phyloP scores from a whole-genome alignment of 2,113 vertebrate genomes.

The Manacus vitellinus region DNA sequence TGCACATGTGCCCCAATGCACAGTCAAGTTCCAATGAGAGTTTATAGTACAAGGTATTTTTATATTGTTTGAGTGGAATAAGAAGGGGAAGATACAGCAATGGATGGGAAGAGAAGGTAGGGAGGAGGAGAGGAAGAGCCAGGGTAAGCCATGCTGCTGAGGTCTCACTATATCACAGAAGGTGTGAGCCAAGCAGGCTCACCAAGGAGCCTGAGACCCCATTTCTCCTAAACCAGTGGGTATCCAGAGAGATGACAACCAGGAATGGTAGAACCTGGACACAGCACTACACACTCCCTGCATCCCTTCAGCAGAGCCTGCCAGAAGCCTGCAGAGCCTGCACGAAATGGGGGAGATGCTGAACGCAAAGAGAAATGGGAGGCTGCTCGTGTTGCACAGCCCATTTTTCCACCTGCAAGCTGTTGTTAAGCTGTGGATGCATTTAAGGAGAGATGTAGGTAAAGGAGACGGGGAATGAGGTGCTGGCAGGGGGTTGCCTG shows the following conservation, averaged over 20 bases:
- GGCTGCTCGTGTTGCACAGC: rapidly evolving
- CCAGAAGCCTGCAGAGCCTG: rapidly evolving
- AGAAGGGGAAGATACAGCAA: background rate
- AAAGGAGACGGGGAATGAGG: background rate
- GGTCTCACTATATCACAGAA: background rate
- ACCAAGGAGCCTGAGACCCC: rapidly evolving
- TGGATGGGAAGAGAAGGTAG: background rate
- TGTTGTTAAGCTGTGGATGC: background rate
- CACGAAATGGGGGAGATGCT: background rate
- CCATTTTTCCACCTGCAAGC: background rate
- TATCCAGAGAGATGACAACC: background rate
- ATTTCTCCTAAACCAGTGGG: background rate
- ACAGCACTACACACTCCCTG: rapidly evolving
- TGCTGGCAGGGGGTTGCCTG: background rate
- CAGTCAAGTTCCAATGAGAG: background rate
- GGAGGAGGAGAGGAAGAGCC: background rate
- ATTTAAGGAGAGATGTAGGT: background rate
- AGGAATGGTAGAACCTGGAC: background rate
- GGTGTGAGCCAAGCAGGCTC: background rate
- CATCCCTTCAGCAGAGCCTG: background rate
- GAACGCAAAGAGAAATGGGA: background rate
- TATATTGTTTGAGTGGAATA: background rate
- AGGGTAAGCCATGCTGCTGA: background rate
- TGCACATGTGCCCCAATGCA: background rate
- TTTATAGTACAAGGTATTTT: background rate